Conservation (phyloP, 2,888 invertebrate species). For the Anaspis maculata region DNA sequence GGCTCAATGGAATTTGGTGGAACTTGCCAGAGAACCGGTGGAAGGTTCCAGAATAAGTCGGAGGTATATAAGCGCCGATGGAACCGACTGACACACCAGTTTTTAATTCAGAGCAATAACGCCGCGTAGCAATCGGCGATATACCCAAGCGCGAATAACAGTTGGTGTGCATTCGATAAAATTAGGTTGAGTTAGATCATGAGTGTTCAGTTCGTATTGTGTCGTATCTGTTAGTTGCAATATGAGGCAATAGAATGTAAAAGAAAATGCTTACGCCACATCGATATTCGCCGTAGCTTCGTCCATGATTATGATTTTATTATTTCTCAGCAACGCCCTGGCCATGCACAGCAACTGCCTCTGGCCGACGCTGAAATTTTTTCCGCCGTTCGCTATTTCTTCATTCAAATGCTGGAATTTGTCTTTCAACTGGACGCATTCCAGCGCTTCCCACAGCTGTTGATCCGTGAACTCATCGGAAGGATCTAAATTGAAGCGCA, state of each 20-base stretch:
- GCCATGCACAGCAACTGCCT: conserved; percentile 82
- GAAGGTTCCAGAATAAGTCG: too few species aligned
- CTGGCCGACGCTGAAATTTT: conserved; percentile 82
- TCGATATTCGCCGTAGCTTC: conserved; percentile 94
- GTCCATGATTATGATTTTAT: conserved; percentile 76
- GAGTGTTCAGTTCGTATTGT: too few species aligned
- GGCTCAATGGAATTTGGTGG: too few species aligned
- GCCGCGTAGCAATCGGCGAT: not conserved
- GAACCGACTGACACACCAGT: too few species aligned
- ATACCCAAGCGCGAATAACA: too few species aligned
- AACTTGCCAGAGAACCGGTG: too few species aligned
- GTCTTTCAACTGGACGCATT: conserved; percentile 65
- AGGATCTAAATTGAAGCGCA: conserved; percentile 59
- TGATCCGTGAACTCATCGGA: conserved; percentile 60
- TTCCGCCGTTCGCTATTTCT: conserved; percentile 63
- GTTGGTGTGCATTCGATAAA: too few species aligned
- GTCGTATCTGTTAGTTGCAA: too few species aligned
- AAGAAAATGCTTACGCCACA: conserved; percentile 52
- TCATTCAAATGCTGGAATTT: conserved; percentile 53
- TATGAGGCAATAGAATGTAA: too few species aligned
- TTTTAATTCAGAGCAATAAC: too few species aligned
- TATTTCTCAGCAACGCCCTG: conserved; percentile 73
- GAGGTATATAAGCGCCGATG: too few species aligned
- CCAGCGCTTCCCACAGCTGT: conserved; percentile 59
- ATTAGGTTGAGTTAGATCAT: too few species aligned